A percentile compares a stretch with the other conserved stretches of the same genome.
Conservation (phyloP, 2,888 invertebrate species). For the Xylota segnis region DNA sequence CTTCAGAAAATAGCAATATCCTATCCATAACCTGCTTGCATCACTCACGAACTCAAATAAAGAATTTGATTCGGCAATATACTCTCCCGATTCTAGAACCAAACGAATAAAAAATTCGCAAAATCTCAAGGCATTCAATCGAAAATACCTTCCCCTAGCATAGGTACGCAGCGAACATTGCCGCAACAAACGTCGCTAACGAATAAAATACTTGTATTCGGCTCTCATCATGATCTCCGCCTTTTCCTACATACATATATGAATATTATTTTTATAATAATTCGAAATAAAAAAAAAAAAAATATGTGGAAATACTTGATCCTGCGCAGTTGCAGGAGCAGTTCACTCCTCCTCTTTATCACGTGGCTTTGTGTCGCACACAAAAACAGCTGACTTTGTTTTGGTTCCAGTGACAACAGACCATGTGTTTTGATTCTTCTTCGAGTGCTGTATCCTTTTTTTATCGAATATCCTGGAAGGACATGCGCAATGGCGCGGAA, state of each 20-base stretch:
- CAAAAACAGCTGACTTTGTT: conserved; percentile 75
- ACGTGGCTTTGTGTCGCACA: conserved; percentile 65
- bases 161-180: conserved; percentile 10
- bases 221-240: conserved; percentile 62
- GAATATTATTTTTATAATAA: conserved; percentile 74
- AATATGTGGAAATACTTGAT: conserved; percentile 37
- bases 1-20: no score
- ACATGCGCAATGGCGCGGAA: conserved; percentile 45
- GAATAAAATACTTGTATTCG: conserved; percentile 70
- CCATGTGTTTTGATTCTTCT: conserved; percentile 56
- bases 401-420: conserved; percentile 72
- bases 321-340: conserved; percentile 60
- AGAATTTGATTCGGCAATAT: no score
- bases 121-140: neutral
- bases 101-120: neutral
- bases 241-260: conserved; percentile 54
- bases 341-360: conserved; percentile 66
- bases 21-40: no score
- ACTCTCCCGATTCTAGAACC: neutral
- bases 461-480: conserved; percentile 58
- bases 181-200: conserved; percentile 32
- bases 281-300: conserved; percentile 52
- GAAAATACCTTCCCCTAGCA: neutral
- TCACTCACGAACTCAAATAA: no score
- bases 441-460: neutral